Evolutionary conservation across 2,113 vertebrate genomes (phyloP).

Genomic region (Mungos mungo): DNA sequence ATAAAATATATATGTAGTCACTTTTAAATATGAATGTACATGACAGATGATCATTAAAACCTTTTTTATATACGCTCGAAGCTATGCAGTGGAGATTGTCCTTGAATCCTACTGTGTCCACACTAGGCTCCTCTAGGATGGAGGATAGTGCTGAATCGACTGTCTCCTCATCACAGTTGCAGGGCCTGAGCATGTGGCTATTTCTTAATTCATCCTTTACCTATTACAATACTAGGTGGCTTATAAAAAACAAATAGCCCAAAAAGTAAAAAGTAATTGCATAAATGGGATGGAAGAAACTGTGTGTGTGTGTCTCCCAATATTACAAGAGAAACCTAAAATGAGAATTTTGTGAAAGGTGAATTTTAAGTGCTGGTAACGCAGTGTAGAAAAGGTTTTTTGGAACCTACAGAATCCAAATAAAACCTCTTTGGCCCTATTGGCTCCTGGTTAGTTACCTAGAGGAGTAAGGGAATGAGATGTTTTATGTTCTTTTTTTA

Average conservation of each 20-base stretch:
- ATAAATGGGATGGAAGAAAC: neutral
- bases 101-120: neutral
- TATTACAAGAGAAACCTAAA: conserved; percentile 41
- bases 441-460: neutral
- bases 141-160: neutral
- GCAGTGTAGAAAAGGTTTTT: neutral
- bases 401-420: neutral
- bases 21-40: conserved; percentile 24
- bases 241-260: conserved; percentile 31
- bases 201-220: neutral
- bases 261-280: neutral
- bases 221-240: neutral
- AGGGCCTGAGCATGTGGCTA: neutral
- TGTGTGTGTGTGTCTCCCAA: neutral
- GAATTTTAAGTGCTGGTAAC: conserved; percentile 8
- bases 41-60: neutral
- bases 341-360: neutral
- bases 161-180: neutral
- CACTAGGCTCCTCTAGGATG: neutral
- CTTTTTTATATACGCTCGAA: neutral
- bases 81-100: neutral
- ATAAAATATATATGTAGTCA: neutral
- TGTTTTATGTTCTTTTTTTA: neutral
- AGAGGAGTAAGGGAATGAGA: neutral
- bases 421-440: neutral